Base-by-base conservation (phyloP, 2,888 invertebrate genomes). In the Xestia c-nigrum region DNA sequence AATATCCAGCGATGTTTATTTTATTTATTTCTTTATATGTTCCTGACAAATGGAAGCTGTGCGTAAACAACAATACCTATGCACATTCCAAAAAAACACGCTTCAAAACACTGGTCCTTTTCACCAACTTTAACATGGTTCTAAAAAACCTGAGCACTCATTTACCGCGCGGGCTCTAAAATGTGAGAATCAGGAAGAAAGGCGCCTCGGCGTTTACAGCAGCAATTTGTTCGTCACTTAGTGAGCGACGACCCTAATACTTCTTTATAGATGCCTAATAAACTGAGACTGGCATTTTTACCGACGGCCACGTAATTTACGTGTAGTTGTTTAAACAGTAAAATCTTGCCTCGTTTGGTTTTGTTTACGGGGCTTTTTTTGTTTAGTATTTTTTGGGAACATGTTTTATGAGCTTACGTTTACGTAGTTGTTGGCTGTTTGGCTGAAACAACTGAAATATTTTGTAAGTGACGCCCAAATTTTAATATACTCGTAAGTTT, bases 261-360 rank as follows among this genome's bases (percentile, higher is more conserved):
- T 69, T 67, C 77, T 83, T 83, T 84, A 85, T 78, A 52, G 73
- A 68, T 72, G 80, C 74, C 80, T 68, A 78, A 80, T 88, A 85
- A 82, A 87, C 76, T 70, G 70, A 76, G 70, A n/a, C 72, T 70
- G 74, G 59, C 69, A 72, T 74, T 87, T 84, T 82, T 81, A 81
- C 86, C 59, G 78, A 50, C 69, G 47, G 46, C 61, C 65, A 78
- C 66, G 76, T 76, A 70, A 85, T 77, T 83, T 78, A 72, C 43
- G 77, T 76, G 65, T 73, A 76, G 61, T 78, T 76, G 64, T 57
- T 74, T 69, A 43, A 21, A 47, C 21, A 46, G 59, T 80, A 74
- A 83, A 76, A 78, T 57, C 68, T 71, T 61, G n/a, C 46, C 40
- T 69, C 16, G 69, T 65, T 78, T 63, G n/a, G 24, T 74, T 82